Evolutionary conservation across 1,140 invertebrate genomes (phyloP), one percentile per base, ranked within the genome.

Genomic region (Paralvinella palmiformis): DNA sequence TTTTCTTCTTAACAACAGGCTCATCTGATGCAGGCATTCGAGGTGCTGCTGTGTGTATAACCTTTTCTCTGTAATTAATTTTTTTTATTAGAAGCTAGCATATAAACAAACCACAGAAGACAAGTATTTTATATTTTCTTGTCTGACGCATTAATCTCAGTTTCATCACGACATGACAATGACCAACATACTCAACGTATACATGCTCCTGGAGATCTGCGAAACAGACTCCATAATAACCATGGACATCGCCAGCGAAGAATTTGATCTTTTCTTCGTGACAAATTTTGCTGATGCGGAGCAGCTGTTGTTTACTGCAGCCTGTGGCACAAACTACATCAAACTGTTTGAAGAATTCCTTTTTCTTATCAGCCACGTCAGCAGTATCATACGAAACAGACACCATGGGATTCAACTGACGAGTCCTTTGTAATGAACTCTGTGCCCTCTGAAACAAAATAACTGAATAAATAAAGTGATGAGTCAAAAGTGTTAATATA

Each of bases 371-470:
- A 22, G 85, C 83, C 20, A 86, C 69, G 52, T 86, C 84, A 0
- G 81, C 78, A 0, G 83, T 85, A 72, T 94, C 90, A 17, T 88
- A 85, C 1, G 79, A 84, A 6, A 98, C 86, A 64, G 89, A 84
- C 0, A 98, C 96, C 88, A 96, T 91, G 0, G 92, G 91, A 81
- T 98, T 98, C 52, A 98, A 84, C 50, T 87, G 86, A 75, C 89
- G 88, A 0, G 91, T 88, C 71, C 88, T 84, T 61, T 84, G 75
- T 41, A 90, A 71, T 0, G 92, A 94, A 33, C 87, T 87, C 81
- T 89, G 86, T 4, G 94, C 94, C 74, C 92, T 86, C 89, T 93
- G 69, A 13, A 83, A 83, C 65, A 71, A 72, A 74, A 68, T 62
- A 65, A 62, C 61, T 24, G 10, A 56, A 22, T 15, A 15, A 37